Base-by-base conservation (phyloP, 2,797 vertebrate species). In the Leptoclinus maculatus region DNA sequence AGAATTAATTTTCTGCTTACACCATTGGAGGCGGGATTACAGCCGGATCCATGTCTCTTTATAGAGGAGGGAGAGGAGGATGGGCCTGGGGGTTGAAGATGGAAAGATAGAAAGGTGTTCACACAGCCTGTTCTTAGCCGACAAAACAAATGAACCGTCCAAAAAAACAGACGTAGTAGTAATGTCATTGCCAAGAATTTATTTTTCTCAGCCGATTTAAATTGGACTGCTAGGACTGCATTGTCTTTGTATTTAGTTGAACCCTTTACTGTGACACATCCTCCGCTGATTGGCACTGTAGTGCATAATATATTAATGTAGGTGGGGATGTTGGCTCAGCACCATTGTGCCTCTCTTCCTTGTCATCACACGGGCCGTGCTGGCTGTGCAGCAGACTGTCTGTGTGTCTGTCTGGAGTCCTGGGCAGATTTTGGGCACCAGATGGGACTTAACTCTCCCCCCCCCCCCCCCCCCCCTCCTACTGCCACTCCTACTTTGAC, bases 1-100 rank as follows among this genome's bases (percentile, higher is more conserved):
- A 90, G 94, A 94, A 95, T 96, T 95, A 93, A 95, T 93, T 95
- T 95, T 95, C 90, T 94, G 93, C 91, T 96, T 95, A 95, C 94
- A 95, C 94, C 93, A 91, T 92, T 95, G 89, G 87, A 93, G 93
- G 91, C 76, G 74, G 93, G 95, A 95, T 95, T 96, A 96, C 90
- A 92, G 92, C 36, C 78, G 68, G 94, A 95, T 94, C 92, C 87
- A 86, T 94, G 92, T 94, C 92, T 92, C 85, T 83, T 83, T 80
- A 85, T 86, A 78, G 71, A 80, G 86, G 66, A 80, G 39, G 36
- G 59, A 54, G 58, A 69, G 78, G 81, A 80, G 85, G 82, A 84
- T 79, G 86, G 82, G 77, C 77, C 53, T 67, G 25, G 16, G 82
- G 81, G 68, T 49, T 83, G 71, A 86, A 86, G 91, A 92, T 89